These are phyloP conservation scores for Gobiocypris rarus DNA, from an alignment of 2,113 vertebrate genomes.

Conservation along the genomic window DNA sequence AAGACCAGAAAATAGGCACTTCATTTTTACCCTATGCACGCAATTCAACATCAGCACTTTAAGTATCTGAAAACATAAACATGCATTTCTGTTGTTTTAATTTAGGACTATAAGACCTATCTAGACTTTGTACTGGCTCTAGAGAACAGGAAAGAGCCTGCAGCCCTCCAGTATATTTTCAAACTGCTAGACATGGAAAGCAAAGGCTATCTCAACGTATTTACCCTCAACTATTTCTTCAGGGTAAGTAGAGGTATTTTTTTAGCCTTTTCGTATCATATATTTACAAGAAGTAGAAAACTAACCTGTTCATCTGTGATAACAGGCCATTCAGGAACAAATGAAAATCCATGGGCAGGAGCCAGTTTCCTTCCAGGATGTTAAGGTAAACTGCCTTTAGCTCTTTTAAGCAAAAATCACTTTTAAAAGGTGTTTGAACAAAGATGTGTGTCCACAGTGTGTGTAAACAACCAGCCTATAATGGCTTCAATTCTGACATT, in stretches of 20 bases:
- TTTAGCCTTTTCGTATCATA: not conserved
- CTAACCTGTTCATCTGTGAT: not conserved
- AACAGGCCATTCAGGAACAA: constrained; percentile 95
- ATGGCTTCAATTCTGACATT: too few species aligned
- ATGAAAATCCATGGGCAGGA: constrained; percentile 98
- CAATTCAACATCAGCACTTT: not conserved
- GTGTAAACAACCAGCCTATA: too few species aligned
- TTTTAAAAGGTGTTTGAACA: too few species aligned
- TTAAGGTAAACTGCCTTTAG: constrained; percentile 80
- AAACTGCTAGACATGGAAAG: constrained; percentile 98
- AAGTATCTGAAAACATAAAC: not conserved
- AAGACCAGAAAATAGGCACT: not conserved
- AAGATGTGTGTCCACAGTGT: too few species aligned
- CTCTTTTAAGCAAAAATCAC: too few species aligned
- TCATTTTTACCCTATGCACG: not conserved
- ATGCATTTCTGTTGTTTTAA: not conserved
- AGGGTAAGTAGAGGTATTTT: constrained; percentile 79
- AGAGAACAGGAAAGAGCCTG: constrained; percentile 98
- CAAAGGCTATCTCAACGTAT: constrained; percentile 93
- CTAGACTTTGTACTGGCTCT: constrained; percentile 96
- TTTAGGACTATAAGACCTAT: constrained; percentile 97
- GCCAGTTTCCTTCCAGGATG: constrained; percentile 95
- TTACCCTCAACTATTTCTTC: constrained; percentile 98
- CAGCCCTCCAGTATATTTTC: constrained; percentile 96
- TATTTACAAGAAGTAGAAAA: not conserved